These are phyloP conservation scores for Drosophila flavopinicola DNA, from an alignment of 2,888 invertebrate genomes.

Conservation along the genomic window DNA sequence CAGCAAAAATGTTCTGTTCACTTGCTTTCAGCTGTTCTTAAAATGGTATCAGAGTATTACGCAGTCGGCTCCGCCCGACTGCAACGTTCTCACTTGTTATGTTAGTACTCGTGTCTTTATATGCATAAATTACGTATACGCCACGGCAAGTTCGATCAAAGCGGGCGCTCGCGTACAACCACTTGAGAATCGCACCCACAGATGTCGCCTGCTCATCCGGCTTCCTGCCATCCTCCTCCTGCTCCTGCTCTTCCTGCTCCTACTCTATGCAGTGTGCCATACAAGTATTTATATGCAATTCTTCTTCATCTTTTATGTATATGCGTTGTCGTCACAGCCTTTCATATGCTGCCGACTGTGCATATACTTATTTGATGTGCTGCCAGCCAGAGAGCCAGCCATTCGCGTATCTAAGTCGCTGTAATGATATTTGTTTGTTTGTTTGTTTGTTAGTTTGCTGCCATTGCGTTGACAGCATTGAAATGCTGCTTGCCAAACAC, in stretches of 20 bases:
- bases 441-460: slow-evolving; percentile 50
- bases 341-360: slow-evolving; percentile 74
- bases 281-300: slow-evolving; percentile 75
- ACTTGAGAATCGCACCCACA: slow-evolving; percentile 60
- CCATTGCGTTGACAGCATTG: slow-evolving; percentile 70
- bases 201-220: neutral
- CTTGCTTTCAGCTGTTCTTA: too few species aligned
- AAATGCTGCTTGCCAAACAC: slow-evolving; percentile 66
- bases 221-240: slow-evolving; percentile 7
- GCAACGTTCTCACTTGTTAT: too few species aligned
- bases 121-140: slow-evolving; percentile 75
- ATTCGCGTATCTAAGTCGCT: slow-evolving; percentile 74
- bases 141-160: slow-evolving; percentile 67
- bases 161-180: slow-evolving; percentile 51
- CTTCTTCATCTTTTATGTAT: slow-evolving; percentile 78
- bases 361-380: slow-evolving; percentile 62
- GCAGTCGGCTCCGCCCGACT: too few species aligned
- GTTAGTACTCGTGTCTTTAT: slow-evolving; percentile 39
- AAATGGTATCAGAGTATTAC: too few species aligned
- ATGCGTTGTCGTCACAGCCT: slow-evolving; percentile 69
- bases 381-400: slow-evolving; percentile 67
- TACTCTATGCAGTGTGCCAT: slow-evolving; percentile 10
- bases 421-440: slow-evolving; percentile 74
- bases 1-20: too few species aligned
- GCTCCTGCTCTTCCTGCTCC: neutral